Evolutionary conservation across 2,888 invertebrate species (phyloP).

Genomic region (Mechanitis messenoides): DNA sequence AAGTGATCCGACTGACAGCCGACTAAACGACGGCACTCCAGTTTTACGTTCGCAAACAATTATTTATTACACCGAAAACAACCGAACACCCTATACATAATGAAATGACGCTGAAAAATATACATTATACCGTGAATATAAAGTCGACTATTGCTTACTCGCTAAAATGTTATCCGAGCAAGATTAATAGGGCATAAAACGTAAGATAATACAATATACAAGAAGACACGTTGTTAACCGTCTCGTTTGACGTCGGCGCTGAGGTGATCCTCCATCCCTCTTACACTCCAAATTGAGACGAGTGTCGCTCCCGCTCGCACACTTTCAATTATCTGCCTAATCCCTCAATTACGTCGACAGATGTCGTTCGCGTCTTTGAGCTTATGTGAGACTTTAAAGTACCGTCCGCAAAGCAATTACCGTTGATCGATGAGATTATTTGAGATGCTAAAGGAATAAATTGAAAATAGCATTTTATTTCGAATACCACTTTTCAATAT

Average conservation of each 20-base stretch:
- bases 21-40: constrained; percentile 52
- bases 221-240: constrained; percentile 82
- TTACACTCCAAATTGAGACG: constrained; percentile 40
- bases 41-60: constrained; percentile 73
- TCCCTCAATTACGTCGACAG: constrained; percentile 81
- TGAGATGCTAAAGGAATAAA: constrained; percentile 35
- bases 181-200: constrained; percentile 77
- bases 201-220: constrained; percentile 78
- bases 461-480: constrained; percentile 43
- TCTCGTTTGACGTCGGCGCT: constrained; percentile 60
- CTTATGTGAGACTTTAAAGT: constrained; percentile 75
- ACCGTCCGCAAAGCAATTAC: constrained; percentile 68
- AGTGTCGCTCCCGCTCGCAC: constrained; percentile 53
- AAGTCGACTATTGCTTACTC: constrained; percentile 41
- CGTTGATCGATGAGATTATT: constrained; percentile 57
- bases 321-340: constrained; percentile 82
- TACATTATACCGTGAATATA: constrained; percentile 38
- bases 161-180: constrained; percentile 52
- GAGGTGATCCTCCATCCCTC: constrained; percentile 51
- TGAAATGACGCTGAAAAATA: constrained; percentile 34
- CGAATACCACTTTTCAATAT: constrained; percentile 22
- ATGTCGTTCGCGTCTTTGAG: constrained; percentile 76
- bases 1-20: constrained; percentile 43
- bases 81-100: constrained; percentile 51
- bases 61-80: constrained; percentile 70